Percentiles rank a stretch among this genome's conserved stretches.
Evolutionary conservation across 2,113 vertebrate genomes (phyloP).

Genomic region (Rhea americana): DNA sequence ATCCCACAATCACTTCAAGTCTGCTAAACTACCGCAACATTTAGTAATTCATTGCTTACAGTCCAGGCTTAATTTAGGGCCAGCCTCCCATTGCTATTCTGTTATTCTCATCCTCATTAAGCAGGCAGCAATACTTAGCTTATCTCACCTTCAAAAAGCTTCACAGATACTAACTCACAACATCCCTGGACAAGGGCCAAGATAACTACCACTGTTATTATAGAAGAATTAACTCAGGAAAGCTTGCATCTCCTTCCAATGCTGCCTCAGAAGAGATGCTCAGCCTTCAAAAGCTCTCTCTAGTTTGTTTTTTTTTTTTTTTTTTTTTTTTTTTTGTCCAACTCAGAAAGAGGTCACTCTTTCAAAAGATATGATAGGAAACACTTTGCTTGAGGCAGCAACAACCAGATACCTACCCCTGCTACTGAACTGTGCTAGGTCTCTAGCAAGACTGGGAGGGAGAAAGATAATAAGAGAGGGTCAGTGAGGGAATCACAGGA

Average conservation of each 20-base stretch:
- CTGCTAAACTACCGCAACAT: constrained; percentile 1
- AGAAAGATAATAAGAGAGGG: neutral
- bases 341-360: neutral
- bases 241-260: neutral
- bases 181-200: neutral
- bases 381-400: neutral
- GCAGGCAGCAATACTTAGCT: constrained; percentile 18
- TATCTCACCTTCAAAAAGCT: constrained; percentile 6
- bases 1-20: neutral
- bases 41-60: neutral
- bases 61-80: neutral
- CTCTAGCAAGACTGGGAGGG: neutral
- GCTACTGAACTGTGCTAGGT: neutral
- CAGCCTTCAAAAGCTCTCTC: neutral
- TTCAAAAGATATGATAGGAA: neutral
- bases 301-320: neutral
- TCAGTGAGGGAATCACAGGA: neutral
- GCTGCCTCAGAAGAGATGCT: rapidly evolving
- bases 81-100: neutral
- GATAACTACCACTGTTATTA: neutral
- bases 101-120: constrained; percentile 8
- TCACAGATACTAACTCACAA: neutral
- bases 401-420: neutral
- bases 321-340: neutral
- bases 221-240: neutral